Evolutionary conservation across 2,797 vertebrate genomes (phyloP), one percentile per base, ranked within the genome.

Genomic region (Acanthis flammea): DNA sequence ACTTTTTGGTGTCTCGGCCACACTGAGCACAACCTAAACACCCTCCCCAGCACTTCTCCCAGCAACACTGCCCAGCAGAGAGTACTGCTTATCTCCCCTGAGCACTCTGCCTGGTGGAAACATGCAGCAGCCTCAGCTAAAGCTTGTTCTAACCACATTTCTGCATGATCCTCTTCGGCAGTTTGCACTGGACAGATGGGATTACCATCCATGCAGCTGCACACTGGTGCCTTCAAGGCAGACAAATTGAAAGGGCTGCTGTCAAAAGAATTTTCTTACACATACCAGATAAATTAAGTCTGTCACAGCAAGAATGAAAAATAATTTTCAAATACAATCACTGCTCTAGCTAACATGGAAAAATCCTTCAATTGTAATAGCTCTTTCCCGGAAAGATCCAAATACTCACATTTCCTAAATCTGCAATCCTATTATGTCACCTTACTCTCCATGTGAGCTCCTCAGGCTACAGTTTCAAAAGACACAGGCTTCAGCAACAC

Each of bases 151-250:
- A 68, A 72, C 66, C 61, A 72, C 76, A 41, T 61, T 88, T 65
- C 71, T 39, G 63, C 81, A 14, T 27, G 31, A 87, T 91, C 83
- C 73, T 65, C 80, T 88, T 77, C 50, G 4, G 47, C 73, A 35
- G 81, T 67, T 42, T 8, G 18, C 22, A 16, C 78, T 42, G 94
- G 91, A 77, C 92, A 85, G 89, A 85, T 42, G 45, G 72, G 68
- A 89, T 92, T 85, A 74, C 63, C 68, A 82, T 67, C 87, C 89
- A 83, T 50, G 87, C 95, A 92, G 87, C 94, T 96, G 95, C 96
- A 96, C 87, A 88, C 75, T 22, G 37, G 15, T 88, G 94, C 95
- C 96, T 92, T 63, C 67, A 42, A 91, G 96, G 94, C 89, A 94
- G 53, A 47, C n/a, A 89, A 92, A 90, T 3, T 80, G 72, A 90